A percentile compares a stretch with the other conserved stretches of the same genome.
Evolutionary conservation across 1,140 invertebrate species (phyloP).

Genomic region (Caenorhabditis brenneri): DNA sequence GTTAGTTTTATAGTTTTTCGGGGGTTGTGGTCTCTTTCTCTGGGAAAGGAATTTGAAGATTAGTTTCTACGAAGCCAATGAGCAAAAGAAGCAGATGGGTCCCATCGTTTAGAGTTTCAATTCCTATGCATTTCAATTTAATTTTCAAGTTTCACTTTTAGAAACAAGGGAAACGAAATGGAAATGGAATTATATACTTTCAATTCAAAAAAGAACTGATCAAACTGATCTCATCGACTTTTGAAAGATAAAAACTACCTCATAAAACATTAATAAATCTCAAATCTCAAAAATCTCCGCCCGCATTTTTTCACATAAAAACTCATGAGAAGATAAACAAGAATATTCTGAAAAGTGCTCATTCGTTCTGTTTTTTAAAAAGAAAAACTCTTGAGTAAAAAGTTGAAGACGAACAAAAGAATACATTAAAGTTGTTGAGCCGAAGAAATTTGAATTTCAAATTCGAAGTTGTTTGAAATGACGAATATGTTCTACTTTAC

Average conservation of each 20-base stretch:
- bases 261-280: not conserved
- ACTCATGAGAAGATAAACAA: not conserved
- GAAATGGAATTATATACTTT: not conserved
- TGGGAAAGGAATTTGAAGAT: not conserved
- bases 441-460: not conserved
- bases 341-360: not conserved
- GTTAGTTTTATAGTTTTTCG: not conserved
- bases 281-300: not conserved
- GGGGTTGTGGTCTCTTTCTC: not conserved
- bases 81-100: conserved; percentile 15
- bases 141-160: too few relatives aligned
- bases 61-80: conserved; percentile 1
- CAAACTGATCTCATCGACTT: not conserved
- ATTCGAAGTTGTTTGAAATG: not conserved
- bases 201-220: not conserved
- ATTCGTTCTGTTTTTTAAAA: not conserved
- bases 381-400: not conserved
- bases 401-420: not conserved
- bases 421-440: not conserved
- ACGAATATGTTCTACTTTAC: not conserved
- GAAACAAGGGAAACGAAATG: too few relatives aligned
- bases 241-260: not conserved
- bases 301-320: not conserved
- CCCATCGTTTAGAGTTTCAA: not conserved
- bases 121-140: not conserved